Evolutionary conservation across 2,113 vertebrate species (phyloP), one percentile per base, ranked within the genome.

Genomic region (Ochotona princeps): DNA sequence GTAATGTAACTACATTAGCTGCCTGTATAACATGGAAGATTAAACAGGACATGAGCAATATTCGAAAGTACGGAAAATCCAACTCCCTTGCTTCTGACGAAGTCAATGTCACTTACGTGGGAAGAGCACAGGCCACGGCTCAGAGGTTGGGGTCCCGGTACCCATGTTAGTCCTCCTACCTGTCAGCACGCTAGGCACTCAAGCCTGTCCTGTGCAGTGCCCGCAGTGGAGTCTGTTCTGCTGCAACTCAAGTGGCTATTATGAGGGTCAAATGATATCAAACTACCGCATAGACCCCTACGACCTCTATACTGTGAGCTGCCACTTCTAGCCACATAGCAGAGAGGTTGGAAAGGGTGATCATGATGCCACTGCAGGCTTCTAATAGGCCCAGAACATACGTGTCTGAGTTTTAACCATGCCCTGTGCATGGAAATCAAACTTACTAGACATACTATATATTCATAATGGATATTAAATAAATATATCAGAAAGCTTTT

Each of bases 261-360:
- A 12, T 57, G 57, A 90, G 38, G 12, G 9, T n/a, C 20, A 44
- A 7, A 0, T 18, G 65, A 32, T 25, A 10, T 38, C 80, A 38
- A 15, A 49, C 60, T 8, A 21, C 7, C 25, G 0, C 18, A 18
- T 18, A 57, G 54, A 20, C 18, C 0, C n/a, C 0, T 38, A 25
- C 21, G 38, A 8, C 11, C 65, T 70, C 70, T 49, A 25, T 30
- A 15, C 12, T 0, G 0, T 44, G 15, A 54, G 23, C 38, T 15
- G 6, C 25, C 73, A 61, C 44, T 28, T 60, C 30, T 9, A 5
- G 30, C 12, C 0, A 8, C n/a, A 8, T 26, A 2, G 3, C n/a
- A 8, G 7, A 47, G 7, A 9, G 20, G 23, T n/a, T 1, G 1
- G 17, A 23, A 21, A 7, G 6, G 5, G 7, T 8, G 1, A 49